Conservation (phyloP, 2,113 vertebrate genomes). For the Lasiurus cinereus region DNA sequence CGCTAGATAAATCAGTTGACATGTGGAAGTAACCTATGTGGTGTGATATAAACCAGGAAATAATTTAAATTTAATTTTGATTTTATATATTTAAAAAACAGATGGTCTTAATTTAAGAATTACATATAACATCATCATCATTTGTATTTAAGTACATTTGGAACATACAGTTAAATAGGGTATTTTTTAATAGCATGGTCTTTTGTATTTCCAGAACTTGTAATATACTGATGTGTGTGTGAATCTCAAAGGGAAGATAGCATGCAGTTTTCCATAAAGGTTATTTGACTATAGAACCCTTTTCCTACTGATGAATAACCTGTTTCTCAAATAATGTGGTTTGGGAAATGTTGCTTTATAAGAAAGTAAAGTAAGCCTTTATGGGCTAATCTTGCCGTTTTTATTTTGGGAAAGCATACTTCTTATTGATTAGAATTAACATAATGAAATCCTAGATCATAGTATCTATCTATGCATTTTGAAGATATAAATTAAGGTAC, state of each 20-base stretch:
- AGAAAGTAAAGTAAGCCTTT: constrained; percentile 28
- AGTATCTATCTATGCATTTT: constrained; percentile 33
- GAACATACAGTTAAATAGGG: not conserved
- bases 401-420: constrained; percentile 31
- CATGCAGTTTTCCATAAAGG: not conserved
- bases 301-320: not conserved
- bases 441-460: constrained; percentile 13
- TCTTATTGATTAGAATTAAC: constrained; percentile 35
- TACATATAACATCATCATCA: not conserved
- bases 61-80: constrained; percentile 23
- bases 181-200: constrained; percentile 27
- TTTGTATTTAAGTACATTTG: constrained; percentile 5
- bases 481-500: constrained; percentile 10
- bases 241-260: constrained; percentile 11
- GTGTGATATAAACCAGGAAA: not conserved
- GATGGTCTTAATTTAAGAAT: constrained; percentile 34
- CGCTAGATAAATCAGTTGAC: not conserved
- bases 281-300: not conserved
- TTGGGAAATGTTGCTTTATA: constrained; percentile 17
- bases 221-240: not conserved
- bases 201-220: not conserved
- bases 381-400: not conserved
- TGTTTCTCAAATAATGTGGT: not conserved
- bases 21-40: not conserved
- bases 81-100: constrained; percentile 52